Percentiles rank a stretch among this genome's conserved stretches.
These are phyloP conservation scores for Cheumatopsyche charites DNA, from an alignment of 1,140 invertebrate species.

Conservation along the genomic window DNA sequence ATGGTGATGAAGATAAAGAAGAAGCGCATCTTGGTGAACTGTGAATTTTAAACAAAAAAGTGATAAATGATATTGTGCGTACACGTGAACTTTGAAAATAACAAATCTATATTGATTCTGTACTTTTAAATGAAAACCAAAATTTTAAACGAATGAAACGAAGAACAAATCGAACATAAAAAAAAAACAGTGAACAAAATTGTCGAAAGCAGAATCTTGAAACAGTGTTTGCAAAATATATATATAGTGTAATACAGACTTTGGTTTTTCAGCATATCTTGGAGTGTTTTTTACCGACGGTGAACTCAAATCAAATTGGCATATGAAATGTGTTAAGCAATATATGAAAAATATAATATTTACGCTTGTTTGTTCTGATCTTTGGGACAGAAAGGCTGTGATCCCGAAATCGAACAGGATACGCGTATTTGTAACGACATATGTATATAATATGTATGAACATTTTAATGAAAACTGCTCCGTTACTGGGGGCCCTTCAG, in stretches of 20 bases:
- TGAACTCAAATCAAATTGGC: constrained; percentile 13
- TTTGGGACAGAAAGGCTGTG: too few species aligned
- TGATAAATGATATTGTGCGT: constrained; percentile 16
- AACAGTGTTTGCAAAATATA: not conserved
- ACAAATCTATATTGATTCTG: constrained; percentile 20
- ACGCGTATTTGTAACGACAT: too few species aligned
- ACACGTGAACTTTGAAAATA: constrained; percentile 16
- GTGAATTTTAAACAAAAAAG: constrained; percentile 21
- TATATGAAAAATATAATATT: too few species aligned
- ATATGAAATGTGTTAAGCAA: not conserved
- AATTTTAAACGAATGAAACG: not conserved
- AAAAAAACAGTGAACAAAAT: constrained; percentile 7
- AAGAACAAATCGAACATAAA: not conserved
- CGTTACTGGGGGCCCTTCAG: too few species aligned
- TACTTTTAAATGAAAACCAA: constrained; percentile 7
- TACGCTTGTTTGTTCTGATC: too few species aligned
- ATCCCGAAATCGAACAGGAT: too few species aligned
- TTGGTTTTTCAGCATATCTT: constrained; percentile 13
- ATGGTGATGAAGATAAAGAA: too few species aligned
- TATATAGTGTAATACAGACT: constrained; percentile 4
- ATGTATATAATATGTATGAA: too few species aligned
- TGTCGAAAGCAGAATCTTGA: not conserved
- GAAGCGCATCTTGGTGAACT: constrained; percentile 29
- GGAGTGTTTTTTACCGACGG: constrained; percentile 12
- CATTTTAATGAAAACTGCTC: too few species aligned